phyloP scores from a whole-genome alignment of 1,140 invertebrate genomes.

The Melitaea cinxia region DNA sequence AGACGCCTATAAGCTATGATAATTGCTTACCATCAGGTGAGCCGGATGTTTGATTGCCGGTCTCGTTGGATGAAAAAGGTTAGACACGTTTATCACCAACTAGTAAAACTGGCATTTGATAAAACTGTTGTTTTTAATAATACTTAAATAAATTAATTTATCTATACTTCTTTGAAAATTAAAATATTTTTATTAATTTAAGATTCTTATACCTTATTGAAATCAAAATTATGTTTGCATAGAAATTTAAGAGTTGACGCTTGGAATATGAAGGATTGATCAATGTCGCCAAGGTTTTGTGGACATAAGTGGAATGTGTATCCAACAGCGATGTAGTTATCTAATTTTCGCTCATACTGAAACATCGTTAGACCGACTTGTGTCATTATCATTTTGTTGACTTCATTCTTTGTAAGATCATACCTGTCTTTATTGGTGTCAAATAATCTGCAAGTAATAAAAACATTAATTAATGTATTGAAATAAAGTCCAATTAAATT shows the following conservation, averaged over 20 bases:
- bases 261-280: constrained; percentile 85
- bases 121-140: too few species aligned
- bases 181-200: background rate
- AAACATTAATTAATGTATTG: too few species aligned
- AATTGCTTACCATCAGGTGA: too few species aligned
- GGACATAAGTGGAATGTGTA: constrained; percentile 88
- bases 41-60: too few species aligned
- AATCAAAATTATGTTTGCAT: constrained; percentile 85
- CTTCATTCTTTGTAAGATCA: constrained; percentile 81
- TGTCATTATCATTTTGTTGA: constrained; percentile 83
- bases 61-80: too few species aligned
- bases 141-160: too few species aligned
- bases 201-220: constrained; percentile 85
- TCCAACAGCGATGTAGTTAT: constrained; percentile 82
- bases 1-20: too few species aligned
- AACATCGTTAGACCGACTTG: constrained; percentile 86
- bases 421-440: constrained; percentile 85
- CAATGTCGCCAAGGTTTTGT: constrained; percentile 82
- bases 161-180: too few species aligned
- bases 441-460: constrained; percentile 85
- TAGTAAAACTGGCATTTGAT: too few species aligned
- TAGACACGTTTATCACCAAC: too few species aligned
- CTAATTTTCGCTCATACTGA: constrained; percentile 78
- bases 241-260: constrained; percentile 85
- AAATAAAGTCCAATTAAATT: background rate